Evolutionary conservation across 2,888 invertebrate species (phyloP).

Genomic region (Campopleginae sp.): DNA sequence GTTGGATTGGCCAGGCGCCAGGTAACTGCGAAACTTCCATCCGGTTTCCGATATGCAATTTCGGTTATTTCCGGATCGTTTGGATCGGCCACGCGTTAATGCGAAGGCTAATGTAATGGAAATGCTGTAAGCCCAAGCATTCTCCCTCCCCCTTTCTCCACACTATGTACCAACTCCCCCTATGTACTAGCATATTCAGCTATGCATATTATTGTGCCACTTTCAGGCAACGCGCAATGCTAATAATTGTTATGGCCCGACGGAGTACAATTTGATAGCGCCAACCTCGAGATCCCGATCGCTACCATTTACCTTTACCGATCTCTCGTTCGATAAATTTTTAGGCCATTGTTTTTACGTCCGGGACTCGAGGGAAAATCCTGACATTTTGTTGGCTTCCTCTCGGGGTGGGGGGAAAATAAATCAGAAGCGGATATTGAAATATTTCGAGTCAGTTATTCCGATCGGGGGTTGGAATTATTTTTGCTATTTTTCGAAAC

Average conservation of each 20-base stretch:
- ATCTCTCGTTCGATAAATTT: constrained; percentile 74
- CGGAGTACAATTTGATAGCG: constrained; percentile 72
- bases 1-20: constrained; percentile 70
- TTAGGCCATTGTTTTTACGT: constrained; percentile 23
- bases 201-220: constrained; percentile 81
- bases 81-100: constrained; percentile 76
- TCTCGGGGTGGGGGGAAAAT: not conserved
- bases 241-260: constrained; percentile 81
- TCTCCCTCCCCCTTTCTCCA: constrained; percentile 4
- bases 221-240: constrained; percentile 75
- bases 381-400: not conserved
- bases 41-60: constrained; percentile 80
- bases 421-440: no score
- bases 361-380: constrained; percentile 18
- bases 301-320: constrained; percentile 29
- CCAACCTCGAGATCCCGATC: constrained; percentile 54
- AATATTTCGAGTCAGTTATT: not conserved
- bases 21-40: constrained; percentile 59
- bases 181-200: constrained; percentile 56
- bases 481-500: no score
- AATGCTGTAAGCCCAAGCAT: constrained; percentile 75
- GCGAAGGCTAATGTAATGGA: constrained; percentile 81
- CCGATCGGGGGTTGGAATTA: not conserved
- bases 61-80: constrained; percentile 81
- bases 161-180: not conserved